These are phyloP conservation scores for Cryptocephalus moraei DNA, from an alignment of 2,888 invertebrate species.

Conservation along the genomic window DNA sequence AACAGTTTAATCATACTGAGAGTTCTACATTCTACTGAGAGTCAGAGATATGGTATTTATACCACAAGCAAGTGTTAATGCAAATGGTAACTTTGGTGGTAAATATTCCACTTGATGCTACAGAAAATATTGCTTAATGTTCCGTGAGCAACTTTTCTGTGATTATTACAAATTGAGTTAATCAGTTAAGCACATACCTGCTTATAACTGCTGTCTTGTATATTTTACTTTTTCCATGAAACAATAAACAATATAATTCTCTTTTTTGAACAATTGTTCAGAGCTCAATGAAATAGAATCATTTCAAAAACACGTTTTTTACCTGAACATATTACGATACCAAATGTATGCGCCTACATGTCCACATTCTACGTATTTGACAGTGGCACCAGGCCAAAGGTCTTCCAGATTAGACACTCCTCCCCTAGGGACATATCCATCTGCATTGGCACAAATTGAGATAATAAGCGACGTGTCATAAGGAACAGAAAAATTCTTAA, in stretches of 20 bases:
- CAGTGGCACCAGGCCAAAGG: conserved; percentile 88
- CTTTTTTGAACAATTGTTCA: too few species aligned
- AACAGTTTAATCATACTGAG: too few species aligned
- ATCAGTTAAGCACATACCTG: too few species aligned
- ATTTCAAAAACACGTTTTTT: conserved; percentile 12
- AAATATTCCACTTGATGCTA: too few species aligned
- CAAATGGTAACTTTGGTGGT: too few species aligned
- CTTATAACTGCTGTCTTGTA: background rate
- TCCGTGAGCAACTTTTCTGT: too few species aligned
- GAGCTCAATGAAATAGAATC: background rate
- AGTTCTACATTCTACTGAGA: too few species aligned
- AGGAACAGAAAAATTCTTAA: conserved; percentile 83
- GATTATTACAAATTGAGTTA: too few species aligned
- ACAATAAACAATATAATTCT: background rate
- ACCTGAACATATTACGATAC: conserved; percentile 84
- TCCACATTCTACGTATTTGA: conserved; percentile 78
- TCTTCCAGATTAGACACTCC: conserved; percentile 73
- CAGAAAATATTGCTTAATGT: too few species aligned
- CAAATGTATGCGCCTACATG: conserved; percentile 85
- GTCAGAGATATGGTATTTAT: too few species aligned
- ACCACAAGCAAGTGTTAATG: too few species aligned
- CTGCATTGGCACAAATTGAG: conserved; percentile 80
- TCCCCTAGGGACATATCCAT: conserved; percentile 83
- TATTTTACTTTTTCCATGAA: background rate
- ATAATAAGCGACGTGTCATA: conserved; percentile 84